Conservation (phyloP, 35 echinoderm and acorn worm species). For the Stichopus chloronotus region DNA sequence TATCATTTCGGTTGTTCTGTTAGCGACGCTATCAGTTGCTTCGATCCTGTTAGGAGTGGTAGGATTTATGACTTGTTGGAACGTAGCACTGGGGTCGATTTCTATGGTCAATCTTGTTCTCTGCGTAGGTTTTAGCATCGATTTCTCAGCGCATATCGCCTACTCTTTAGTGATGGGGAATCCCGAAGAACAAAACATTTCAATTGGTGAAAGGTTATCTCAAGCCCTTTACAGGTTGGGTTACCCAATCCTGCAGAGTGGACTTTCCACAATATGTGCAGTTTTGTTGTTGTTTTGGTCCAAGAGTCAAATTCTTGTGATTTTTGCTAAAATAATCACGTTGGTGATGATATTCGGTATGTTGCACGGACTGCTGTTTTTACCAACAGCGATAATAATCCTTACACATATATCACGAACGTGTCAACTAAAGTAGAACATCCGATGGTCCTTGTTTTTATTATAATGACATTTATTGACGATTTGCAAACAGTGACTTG, state of each 20-base stretch:
- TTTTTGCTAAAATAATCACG: conserved; percentile 82
- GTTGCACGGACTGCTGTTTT: conserved; percentile 71
- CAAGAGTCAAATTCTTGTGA: conserved; percentile 69
- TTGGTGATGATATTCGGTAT: conserved; percentile 76
- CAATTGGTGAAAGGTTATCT: background rate
- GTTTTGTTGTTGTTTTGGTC: conserved; percentile 41
- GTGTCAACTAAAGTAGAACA: too few species aligned
- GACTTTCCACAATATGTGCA: conserved; percentile 59
- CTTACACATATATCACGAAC: background rate
- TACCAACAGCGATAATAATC: conserved; percentile 53
- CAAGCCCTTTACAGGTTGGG: conserved; percentile 54
- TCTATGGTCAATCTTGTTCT: conserved; percentile 84
- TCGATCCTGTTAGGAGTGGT: conserved; percentile 74
- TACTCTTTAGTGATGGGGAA: conserved; percentile 50
- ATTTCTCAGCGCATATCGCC: conserved; percentile 79
- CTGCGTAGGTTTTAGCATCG: conserved; percentile 85
- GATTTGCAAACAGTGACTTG: too few species aligned
- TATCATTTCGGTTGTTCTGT: conserved; percentile 49
- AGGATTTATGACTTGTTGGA: conserved; percentile 75
- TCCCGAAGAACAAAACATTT: background rate
- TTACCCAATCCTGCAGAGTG: conserved; percentile 75
- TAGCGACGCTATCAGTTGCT: conserved; percentile 55
- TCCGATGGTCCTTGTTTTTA: too few species aligned
- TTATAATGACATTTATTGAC: too few species aligned
- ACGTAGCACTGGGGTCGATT: conserved; percentile 62